Evolutionary conservation across 1,140 invertebrate genomes (phyloP).

Genomic region (Delia radicum): DNA sequence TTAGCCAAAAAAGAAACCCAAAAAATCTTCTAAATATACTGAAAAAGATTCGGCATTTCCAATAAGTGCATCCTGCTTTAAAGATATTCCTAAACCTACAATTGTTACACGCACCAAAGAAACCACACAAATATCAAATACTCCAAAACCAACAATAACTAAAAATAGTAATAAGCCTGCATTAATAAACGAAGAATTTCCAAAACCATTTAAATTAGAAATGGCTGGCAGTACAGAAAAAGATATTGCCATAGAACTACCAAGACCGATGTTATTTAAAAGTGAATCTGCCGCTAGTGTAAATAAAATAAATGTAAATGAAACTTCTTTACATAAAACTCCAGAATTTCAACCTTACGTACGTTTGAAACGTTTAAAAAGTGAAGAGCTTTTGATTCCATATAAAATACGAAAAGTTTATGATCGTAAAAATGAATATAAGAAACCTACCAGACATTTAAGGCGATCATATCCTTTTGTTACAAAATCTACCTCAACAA

Average conservation of each 20-base stretch:
- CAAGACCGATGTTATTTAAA: not conserved
- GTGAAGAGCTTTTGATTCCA: not conserved
- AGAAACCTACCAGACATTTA: not conserved
- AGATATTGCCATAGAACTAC: not conserved
- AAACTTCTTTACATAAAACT: not conserved
- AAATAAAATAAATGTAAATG: not conserved
- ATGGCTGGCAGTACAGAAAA: not conserved
- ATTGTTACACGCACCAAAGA: not conserved
- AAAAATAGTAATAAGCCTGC: not conserved
- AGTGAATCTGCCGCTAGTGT: not conserved
- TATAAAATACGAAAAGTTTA: not conserved
- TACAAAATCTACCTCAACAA: not conserved
- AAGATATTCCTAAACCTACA: not conserved
- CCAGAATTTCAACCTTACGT: not conserved
- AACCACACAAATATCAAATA: not conserved
- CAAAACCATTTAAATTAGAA: conserved; percentile 10
- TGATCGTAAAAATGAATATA: too few species aligned
- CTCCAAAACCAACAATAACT: too few species aligned
- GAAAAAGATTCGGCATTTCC: not conserved
- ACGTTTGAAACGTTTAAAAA: not conserved
- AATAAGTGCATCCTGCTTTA: not conserved
- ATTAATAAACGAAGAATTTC: not conserved
- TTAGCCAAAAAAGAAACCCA: not conserved
- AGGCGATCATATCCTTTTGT: too few species aligned
- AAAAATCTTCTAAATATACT: not conserved